Evolutionary conservation across 2,113 vertebrate species (phyloP).

Genomic region (Piprites chloris): DNA sequence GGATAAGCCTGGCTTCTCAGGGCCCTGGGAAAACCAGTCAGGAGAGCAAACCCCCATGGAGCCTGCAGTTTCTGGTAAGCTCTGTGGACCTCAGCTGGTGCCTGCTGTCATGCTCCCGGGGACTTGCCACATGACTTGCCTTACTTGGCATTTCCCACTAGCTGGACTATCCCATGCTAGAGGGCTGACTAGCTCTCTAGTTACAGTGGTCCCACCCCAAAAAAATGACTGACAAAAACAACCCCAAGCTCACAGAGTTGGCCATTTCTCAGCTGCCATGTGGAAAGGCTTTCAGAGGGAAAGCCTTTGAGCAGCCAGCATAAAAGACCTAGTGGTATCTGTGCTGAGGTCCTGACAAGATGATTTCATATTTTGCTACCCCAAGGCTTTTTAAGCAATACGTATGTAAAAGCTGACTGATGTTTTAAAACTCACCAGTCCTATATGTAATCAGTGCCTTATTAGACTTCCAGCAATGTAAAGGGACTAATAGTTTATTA

Average conservation of each 20-base stretch:
- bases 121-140: not conserved
- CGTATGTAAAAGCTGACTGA: not conserved
- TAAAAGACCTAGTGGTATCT: not conserved
- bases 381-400: not conserved
- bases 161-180: not conserved
- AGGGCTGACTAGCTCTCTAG: not conserved
- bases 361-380: not conserved
- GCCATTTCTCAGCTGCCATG: not conserved
- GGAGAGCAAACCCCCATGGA: not conserved
- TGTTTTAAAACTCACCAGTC: not conserved
- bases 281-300: not conserved
- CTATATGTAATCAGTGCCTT: not conserved
- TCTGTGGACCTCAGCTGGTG: not conserved
- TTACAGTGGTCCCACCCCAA: not conserved
- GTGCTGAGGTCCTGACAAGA: not conserved
- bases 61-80: not conserved
- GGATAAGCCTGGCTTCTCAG: not conserved
- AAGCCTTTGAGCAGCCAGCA: not conserved
- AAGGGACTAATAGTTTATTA: not conserved
- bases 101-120: not conserved
- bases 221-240: not conserved
- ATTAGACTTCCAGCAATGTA: conserved; percentile 13
- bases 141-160: not conserved
- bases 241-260: not conserved
- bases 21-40: not conserved